Percentiles rank a stretch among this genome's conserved stretches.
phyloP scores from a whole-genome alignment of 2,888 invertebrate genomes.

The Eudemis profundana region DNA sequence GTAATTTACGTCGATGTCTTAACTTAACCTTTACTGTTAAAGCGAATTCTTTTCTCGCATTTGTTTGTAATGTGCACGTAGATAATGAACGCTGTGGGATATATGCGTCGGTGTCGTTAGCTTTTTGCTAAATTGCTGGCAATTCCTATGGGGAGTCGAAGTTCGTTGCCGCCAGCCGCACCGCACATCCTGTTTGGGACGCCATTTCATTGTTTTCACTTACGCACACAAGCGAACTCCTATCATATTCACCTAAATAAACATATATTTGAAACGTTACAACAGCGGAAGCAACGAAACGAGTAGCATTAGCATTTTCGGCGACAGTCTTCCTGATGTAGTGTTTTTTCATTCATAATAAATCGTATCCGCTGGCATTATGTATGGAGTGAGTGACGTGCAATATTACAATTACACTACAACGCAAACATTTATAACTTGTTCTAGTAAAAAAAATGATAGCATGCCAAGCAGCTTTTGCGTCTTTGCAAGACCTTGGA shows the following conservation, averaged over 20 bases:
- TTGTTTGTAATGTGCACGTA: neutral
- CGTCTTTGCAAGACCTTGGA: constrained; percentile 39
- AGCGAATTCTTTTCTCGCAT: neutral
- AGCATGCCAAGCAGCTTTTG: constrained; percentile 27
- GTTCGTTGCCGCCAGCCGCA: constrained; percentile 73
- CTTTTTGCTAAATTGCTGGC: constrained; percentile 48
- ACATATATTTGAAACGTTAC: constrained; percentile 56
- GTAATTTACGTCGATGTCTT: constrained; percentile 10
- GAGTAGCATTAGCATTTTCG: constrained; percentile 53
- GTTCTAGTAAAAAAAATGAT: constrained; percentile 42
- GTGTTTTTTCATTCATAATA: constrained; percentile 43
- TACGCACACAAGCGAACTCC: constrained; percentile 52
- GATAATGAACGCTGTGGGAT: constrained; percentile 5
- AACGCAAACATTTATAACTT: constrained; percentile 36
- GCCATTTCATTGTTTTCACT: constrained; percentile 66
- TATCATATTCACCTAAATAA: constrained; percentile 55
- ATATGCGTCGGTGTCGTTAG: constrained; percentile 25
- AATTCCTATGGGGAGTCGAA: constrained; percentile 57
- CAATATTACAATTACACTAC: constrained; percentile 23
- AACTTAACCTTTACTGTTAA: constrained; percentile 10
- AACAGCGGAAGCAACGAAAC: constrained; percentile 55
- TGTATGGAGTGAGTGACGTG: constrained; percentile 25
- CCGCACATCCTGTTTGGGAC: constrained; percentile 71
- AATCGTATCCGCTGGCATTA: constrained; percentile 34
- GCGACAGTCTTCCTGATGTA: constrained; percentile 52